Conservation (phyloP, 2,113 vertebrate species). For the Microtus montanus region DNA sequence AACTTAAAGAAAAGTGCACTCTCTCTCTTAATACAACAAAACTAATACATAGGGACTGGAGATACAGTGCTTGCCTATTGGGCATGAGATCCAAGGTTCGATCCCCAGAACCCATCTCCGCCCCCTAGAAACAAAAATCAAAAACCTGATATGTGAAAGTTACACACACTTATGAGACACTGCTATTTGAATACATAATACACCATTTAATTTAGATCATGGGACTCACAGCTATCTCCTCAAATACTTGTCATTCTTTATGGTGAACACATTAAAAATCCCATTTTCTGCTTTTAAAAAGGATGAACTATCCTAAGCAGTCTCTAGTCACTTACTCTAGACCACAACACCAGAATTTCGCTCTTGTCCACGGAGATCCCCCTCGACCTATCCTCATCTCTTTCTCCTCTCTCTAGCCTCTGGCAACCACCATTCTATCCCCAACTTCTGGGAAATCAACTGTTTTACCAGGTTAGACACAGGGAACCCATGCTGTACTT, state of each 20-base stretch:
- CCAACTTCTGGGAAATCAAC: neutral
- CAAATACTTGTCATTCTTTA: neutral
- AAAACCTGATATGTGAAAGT: neutral
- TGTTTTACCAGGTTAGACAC: neutral
- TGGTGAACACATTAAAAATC: neutral
- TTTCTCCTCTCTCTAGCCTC: neutral
- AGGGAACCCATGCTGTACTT: neutral
- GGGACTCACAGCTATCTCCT: neutral
- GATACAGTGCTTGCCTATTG: neutral
- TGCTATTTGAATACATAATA: neutral
- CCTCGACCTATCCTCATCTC: too few relatives aligned
- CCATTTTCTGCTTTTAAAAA: neutral
- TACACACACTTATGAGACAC: neutral
- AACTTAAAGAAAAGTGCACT: neutral
- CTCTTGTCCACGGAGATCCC: neutral
- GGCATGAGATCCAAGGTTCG: neutral
- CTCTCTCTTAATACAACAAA: neutral
- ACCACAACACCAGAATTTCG: neutral
- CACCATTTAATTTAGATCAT: neutral
- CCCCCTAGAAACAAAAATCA: neutral
- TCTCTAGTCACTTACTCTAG: neutral
- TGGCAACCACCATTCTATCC: neutral
- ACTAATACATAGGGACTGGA: neutral
- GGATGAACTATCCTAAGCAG: neutral
- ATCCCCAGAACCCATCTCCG: too few relatives aligned